Percentiles rank a stretch among this genome's conserved stretches.
Evolutionary conservation across 2,888 invertebrate species (phyloP).

Genomic region (Spodoptera exigua): DNA sequence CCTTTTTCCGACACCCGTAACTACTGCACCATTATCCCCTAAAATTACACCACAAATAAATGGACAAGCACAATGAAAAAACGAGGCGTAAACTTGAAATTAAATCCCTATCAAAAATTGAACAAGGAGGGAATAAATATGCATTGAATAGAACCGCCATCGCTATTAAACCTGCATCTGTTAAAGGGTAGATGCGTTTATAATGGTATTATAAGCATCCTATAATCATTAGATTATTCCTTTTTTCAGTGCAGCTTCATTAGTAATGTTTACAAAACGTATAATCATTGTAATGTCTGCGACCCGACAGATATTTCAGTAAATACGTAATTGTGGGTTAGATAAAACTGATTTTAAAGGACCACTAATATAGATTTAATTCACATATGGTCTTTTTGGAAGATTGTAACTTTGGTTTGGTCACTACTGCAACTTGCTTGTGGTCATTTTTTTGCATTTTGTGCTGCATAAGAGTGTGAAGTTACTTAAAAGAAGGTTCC

Average conservation of each 20-base stretch:
- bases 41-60: constrained; percentile 41
- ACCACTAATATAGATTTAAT: not conserved
- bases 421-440: too few species aligned
- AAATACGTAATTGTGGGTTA: constrained; percentile 82
- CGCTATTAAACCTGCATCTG: constrained; percentile 72
- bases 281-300: constrained; percentile 76
- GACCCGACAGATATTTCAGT: constrained; percentile 73
- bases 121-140: constrained; percentile 67
- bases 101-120: constrained; percentile 74
- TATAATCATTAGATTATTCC: constrained; percentile 86
- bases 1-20: constrained; percentile 15
- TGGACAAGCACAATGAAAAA: constrained; percentile 50
- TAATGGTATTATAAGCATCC: constrained; percentile 84
- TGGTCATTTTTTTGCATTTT: too few species aligned
- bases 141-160: constrained; percentile 72
- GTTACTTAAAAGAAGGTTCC: too few species aligned
- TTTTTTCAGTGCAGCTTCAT: constrained; percentile 88
- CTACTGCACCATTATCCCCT: constrained; percentile 36
- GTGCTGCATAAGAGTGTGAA: too few species aligned
- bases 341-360: constrained; percentile 34
- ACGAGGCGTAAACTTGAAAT: constrained; percentile 64
- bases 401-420: too few species aligned
- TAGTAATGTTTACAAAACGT: constrained; percentile 76
- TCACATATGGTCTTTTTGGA: too few species aligned
- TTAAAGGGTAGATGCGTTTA: constrained; percentile 84